Evolutionary conservation across 1,140 invertebrate species (phyloP).

Genomic region (Zaprionus vittiger): DNA sequence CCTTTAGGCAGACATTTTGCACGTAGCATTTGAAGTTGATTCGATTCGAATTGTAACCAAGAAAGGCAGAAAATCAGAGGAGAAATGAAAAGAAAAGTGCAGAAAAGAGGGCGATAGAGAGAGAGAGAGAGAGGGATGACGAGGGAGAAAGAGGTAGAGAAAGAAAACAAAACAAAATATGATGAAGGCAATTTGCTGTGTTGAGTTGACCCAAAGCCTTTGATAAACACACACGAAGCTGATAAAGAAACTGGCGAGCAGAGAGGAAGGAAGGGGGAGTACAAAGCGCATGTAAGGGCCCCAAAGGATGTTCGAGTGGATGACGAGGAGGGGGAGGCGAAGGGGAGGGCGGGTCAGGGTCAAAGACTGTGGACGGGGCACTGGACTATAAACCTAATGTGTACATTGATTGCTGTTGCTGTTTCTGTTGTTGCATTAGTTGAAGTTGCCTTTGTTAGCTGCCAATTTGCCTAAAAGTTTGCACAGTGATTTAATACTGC

Average conservation of each 20-base stretch:
- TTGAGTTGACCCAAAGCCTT: constrained; percentile 63
- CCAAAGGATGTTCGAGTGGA: not conserved
- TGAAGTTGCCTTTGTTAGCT: constrained; percentile 52
- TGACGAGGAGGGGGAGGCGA: not conserved
- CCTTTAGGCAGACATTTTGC: constrained; percentile 28
- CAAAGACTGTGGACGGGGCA: not conserved
- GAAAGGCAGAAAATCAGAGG: constrained; percentile 9
- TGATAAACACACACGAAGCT: constrained; percentile 51
- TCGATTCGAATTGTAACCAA: constrained; percentile 37
- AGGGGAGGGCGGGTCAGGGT: constrained; percentile 2
- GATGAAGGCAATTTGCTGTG: constrained; percentile 75
- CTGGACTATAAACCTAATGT: constrained; percentile 38
- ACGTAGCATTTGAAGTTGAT: constrained; percentile 43
- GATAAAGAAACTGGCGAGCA: not conserved
- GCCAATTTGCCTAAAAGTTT: constrained; percentile 74
- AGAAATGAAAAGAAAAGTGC: constrained; percentile 7
- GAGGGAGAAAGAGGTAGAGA: not conserved
- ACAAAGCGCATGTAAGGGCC: constrained; percentile 24
- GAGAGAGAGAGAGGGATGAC: not conserved
- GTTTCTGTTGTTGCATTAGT: constrained; percentile 16
- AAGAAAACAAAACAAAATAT: constrained; percentile 62
- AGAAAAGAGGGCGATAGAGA: not conserved
- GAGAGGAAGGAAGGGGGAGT: constrained; percentile 4
- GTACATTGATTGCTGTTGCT: constrained; percentile 44
- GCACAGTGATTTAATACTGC: constrained; percentile 38